Evolutionary conservation across 2,888 invertebrate genomes (phyloP).

Genomic region (Embidobia sp.): DNA sequence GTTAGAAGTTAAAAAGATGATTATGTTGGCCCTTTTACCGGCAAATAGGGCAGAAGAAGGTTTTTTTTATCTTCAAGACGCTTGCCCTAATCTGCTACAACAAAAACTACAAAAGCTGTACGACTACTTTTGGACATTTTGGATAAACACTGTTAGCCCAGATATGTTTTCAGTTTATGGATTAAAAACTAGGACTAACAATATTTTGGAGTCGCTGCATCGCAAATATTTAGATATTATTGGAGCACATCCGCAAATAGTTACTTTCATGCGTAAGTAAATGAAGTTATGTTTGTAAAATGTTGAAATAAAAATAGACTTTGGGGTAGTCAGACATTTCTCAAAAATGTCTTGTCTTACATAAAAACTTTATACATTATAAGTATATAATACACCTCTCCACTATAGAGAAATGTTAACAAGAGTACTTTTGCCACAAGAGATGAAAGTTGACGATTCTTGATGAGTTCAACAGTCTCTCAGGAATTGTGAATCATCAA

Average conservation of each 20-base stretch:
- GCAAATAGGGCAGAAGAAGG: not conserved
- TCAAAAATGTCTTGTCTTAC: too few relatives aligned
- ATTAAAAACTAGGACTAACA: slow-evolving; percentile 3
- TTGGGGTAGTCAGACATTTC: too few relatives aligned
- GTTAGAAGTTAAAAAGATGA: not conserved
- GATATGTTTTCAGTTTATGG: not conserved
- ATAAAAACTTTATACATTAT: too few relatives aligned
- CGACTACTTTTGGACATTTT: not conserved
- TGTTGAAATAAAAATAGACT: too few relatives aligned
- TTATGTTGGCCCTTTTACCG: not conserved
- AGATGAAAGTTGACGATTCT: too few relatives aligned
- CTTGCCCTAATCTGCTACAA: too few relatives aligned
- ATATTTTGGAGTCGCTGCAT: slow-evolving; percentile 13
- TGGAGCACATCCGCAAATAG: not conserved
- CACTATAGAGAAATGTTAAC: too few relatives aligned
- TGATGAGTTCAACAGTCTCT: too few relatives aligned
- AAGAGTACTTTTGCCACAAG: too few relatives aligned
- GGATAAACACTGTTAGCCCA: slow-evolving; percentile 6
- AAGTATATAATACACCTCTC: too few relatives aligned
- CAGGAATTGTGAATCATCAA: too few relatives aligned
- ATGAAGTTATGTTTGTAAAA: too few relatives aligned
- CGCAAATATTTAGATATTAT: not conserved
- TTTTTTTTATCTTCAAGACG: not conserved
- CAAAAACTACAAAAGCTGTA: not conserved
- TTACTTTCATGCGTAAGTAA: not conserved